Evolutionary conservation across 2,888 invertebrate genomes (phyloP), one percentile per base, ranked within the genome.

Genomic region (Melangyna quadrimaculata): DNA sequence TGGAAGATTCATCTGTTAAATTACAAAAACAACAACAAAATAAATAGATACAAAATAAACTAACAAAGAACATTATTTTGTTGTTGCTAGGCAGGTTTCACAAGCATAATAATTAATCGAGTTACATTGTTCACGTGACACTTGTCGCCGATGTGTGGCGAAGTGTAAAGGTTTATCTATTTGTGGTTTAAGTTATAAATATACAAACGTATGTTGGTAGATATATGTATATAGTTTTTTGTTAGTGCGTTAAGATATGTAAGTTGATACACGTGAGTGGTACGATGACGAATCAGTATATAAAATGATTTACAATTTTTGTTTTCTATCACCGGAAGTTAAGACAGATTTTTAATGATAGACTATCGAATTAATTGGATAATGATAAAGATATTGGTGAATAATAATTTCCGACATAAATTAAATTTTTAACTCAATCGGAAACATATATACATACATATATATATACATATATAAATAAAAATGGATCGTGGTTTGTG

Each of bases 61-160:
- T 5, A 3, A 59, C 19, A 22, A 63, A 40, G n/a, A n/a, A n/a
- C n/a, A n/a, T n/a, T 55, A 65, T 35, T 8, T 61, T 70, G n/a
- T 48, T 48, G 75, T 65, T 77, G 71, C 24, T 59, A 59, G 59
- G 72, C 69, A 78, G 45, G 72, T 78, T 82, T 75, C 45, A n/a
- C n/a, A 5, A 48, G 48, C 43, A 71, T 67, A 48, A 71, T 67
- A 48, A 72, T 79, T 51, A 73, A 72, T 48, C 40, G 40, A 17
- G 12, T 69, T 67, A 67, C 72, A 72, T 78, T 57, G 48, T 51
- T 65, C 72, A 77, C 61, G 40, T 61, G 75, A 70, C 51, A 71
- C 17, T 71, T 63, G 65, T 67, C 45, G 19, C n/a, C 43, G 22
- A 9, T 51, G 40, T 61, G 74, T 37, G 40, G 22, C 22, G 29